These are phyloP conservation scores for Drosophila infuscata DNA, from an alignment of 2,888 invertebrate genomes.

Conservation along the genomic window DNA sequence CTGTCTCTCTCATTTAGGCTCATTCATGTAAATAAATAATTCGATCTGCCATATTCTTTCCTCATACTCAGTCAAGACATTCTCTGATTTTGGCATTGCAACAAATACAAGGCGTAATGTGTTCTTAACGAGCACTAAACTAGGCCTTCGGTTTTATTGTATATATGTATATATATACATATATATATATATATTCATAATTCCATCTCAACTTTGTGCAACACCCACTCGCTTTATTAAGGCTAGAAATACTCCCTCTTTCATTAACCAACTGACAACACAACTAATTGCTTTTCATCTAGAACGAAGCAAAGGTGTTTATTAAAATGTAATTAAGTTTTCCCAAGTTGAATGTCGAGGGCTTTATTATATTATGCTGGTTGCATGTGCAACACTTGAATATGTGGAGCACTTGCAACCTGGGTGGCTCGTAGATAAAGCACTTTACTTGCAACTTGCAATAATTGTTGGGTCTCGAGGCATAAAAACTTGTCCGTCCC, in stretches of 20 bases:
- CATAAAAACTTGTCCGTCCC: slow-evolving; percentile 50
- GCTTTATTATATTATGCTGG: background rate
- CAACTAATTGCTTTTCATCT: background rate
- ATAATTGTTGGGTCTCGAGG: slow-evolving; percentile 38
- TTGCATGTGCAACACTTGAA: slow-evolving; percentile 1
- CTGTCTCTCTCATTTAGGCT: too few species aligned
- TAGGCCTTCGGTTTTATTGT: background rate
- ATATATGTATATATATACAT: too few species aligned
- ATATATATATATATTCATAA: background rate
- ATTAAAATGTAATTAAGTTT: background rate
- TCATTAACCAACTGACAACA: background rate
- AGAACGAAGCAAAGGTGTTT: background rate
- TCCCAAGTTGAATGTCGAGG: slow-evolving; percentile 1
- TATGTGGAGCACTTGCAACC: slow-evolving; percentile 24
- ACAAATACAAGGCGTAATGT: background rate
- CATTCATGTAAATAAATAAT: too few species aligned
- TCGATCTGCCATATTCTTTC: too few species aligned
- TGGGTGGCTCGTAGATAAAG: slow-evolving; percentile 41
- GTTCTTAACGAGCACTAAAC: too few species aligned
- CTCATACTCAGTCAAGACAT: too few species aligned
- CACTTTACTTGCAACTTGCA: slow-evolving; percentile 42
- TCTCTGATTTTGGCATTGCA: background rate
- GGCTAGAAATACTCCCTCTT: background rate
- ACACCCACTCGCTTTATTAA: background rate
- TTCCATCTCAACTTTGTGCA: background rate